Evolutionary conservation across 92 coral and sea anemone species (phyloP), one percentile per base, ranked within the genome.

Genomic region (Palythoa caribaeorum): DNA sequence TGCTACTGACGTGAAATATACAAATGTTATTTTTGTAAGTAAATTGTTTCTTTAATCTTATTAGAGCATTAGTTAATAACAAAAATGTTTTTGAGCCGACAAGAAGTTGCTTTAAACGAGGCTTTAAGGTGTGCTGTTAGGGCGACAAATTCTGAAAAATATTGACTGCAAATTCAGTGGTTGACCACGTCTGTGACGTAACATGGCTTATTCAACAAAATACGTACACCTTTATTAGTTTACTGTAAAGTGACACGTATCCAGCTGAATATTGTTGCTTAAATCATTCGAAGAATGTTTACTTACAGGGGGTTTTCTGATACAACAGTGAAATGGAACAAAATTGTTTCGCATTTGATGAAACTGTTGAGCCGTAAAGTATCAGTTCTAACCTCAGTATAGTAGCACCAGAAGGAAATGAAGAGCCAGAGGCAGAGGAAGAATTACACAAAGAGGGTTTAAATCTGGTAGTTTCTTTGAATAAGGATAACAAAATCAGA

Each of bases 191-290:
- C 69, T 62, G 69, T 62, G 69, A 62, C 69, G 69, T 65, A 20
- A 65, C 71, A 65, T 65, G 71, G 71, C 19, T 65, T 65, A 65
- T 65, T 65, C 71, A 65, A 65, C 71, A 65, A 65, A 65, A 65
- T 65, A 65, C 15, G 71, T 65, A 15, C 71, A 65, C 71, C 71
- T n/a, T n/a, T n/a, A n/a, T 65, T 65, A 65, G 71, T 65, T 65
- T 65, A 65, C 71, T 65, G 71, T 65, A 2, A 65, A 65, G 2
- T 15, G 71, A 15, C 71, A 65, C 71, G 71, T 35, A 65, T 65
- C 71, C 36, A 65, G 71, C 71, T 65, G 36, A 35, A 65, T 65
- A 65, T 65, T 65, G 1, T 65, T 65, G 71, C 19, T 65, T 65
- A 65, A 65, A 65, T 65, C 71, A 20, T 65, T 65, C 71, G 8